phyloP scores from a whole-genome alignment of 2,888 invertebrate species.

The Dichetophora obliterata region DNA sequence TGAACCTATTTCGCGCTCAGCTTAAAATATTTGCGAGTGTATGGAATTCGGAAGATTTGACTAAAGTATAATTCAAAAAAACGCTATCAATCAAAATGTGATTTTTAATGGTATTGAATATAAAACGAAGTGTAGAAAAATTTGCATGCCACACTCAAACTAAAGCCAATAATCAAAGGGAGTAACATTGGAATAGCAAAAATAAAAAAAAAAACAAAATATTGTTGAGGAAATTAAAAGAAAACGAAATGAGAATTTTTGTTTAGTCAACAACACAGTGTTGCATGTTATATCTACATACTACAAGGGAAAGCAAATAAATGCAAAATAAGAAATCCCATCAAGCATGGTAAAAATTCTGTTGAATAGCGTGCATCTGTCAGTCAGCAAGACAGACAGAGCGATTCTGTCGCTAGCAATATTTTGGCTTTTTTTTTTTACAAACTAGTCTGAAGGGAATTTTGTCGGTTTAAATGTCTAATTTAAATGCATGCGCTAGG shows the following conservation, averaged over 20 bases:
- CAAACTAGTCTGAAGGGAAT: slow-evolving; percentile 28
- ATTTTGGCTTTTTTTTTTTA: slow-evolving; percentile 5
- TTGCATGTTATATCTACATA: slow-evolving; percentile 5
- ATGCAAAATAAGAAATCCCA: slow-evolving; percentile 22
- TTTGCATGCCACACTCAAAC: slow-evolving; percentile 10
- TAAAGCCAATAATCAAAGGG: slow-evolving; percentile 6
- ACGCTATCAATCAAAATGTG: slow-evolving; percentile 27
- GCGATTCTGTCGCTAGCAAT: background rate
- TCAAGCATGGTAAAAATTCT: slow-evolving; percentile 23
- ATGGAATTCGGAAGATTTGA: too few relatives aligned
- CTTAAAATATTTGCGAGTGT: too few relatives aligned
- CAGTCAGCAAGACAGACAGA: background rate
- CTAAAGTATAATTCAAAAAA: background rate
- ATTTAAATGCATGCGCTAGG: slow-evolving; percentile 58
- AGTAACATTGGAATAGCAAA: background rate
- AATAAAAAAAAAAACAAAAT: background rate
- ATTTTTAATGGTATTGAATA: slow-evolving; percentile 9
- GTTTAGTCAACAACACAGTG: background rate
- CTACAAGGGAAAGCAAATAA: slow-evolving; percentile 8
- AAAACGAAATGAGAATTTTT: background rate
- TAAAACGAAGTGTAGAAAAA: slow-evolving; percentile 1
- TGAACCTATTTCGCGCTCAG: too few relatives aligned
- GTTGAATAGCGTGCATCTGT: slow-evolving; percentile 25
- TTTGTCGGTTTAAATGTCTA: slow-evolving; percentile 55
- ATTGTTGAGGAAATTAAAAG: slow-evolving; percentile 1